Conservation (phyloP, 2,113 vertebrate species). For the Hystrix brachyura region DNA sequence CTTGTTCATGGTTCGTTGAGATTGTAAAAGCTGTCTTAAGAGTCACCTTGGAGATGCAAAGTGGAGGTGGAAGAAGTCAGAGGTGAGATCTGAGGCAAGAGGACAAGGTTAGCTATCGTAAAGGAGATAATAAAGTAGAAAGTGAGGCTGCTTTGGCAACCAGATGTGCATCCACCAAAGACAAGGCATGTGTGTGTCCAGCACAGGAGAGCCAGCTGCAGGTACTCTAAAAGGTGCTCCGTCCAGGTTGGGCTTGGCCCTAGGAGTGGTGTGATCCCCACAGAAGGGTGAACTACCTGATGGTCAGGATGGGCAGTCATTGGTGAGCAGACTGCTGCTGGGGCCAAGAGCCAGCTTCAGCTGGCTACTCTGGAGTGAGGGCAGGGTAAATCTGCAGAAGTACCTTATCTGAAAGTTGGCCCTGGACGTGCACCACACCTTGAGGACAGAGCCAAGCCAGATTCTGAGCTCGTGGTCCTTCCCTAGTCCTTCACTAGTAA, state of each 20-base stretch:
- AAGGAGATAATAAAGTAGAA: neutral
- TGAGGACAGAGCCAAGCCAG: neutral
- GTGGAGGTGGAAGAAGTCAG: conserved; percentile 1
- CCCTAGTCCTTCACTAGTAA: neutral
- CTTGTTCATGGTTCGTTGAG: neutral
- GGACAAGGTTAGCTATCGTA: neutral
- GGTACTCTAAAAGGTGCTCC: neutral
- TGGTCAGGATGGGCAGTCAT: neutral
- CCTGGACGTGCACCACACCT: neutral
- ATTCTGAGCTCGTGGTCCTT: neutral
- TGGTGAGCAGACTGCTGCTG: neutral
- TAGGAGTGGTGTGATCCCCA: neutral
- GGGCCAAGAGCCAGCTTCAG: neutral
- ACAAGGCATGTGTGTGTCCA: neutral
- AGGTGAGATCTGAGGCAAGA: neutral
- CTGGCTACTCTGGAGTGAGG: too few species aligned
- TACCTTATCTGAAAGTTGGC: neutral
- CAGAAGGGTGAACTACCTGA: neutral
- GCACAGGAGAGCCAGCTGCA: neutral
- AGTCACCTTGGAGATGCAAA: neutral
- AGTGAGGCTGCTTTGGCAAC: neutral
- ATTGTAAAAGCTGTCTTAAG: neutral
- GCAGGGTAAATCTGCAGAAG: neutral
- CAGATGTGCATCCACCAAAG: neutral
- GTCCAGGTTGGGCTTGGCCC: neutral